A percentile compares a stretch with the other conserved stretches of the same genome.
These are phyloP conservation scores for Orthosia cruda DNA, from an alignment of 2,888 invertebrate genomes.

Conservation along the genomic window DNA sequence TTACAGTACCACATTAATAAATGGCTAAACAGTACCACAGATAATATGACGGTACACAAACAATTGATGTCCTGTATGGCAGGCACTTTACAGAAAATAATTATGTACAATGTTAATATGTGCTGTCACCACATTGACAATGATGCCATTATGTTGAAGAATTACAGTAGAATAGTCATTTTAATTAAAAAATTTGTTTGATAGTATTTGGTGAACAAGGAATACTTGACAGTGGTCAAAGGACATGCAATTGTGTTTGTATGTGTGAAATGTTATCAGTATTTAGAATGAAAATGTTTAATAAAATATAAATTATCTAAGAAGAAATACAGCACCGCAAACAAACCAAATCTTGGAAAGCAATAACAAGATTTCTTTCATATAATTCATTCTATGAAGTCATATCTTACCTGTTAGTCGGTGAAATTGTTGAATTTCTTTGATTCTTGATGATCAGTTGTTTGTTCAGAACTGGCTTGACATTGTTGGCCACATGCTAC, in stretches of 20 bases:
- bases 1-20: not conserved
- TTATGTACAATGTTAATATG: slow-evolving; percentile 1
- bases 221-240: not conserved
- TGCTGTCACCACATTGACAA: not conserved
- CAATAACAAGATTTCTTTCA: not conserved
- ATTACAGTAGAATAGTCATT: no score
- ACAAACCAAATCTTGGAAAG: not conserved
- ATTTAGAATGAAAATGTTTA: not conserved
- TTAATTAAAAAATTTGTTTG: not conserved
- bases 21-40: not conserved
- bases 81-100: not conserved
- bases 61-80: not conserved
- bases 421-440: not conserved
- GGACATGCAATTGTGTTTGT: not conserved
- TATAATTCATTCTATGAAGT: not conserved
- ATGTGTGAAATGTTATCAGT: not conserved
- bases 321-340: not conserved
- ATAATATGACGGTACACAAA: not conserved
- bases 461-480: not conserved
- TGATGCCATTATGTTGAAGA: not conserved
- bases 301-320: not conserved
- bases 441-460: not conserved
- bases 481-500: not conserved
- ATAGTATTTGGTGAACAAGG: not conserved
- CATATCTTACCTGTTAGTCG: not conserved